Evolutionary conservation across 2,888 invertebrate species (phyloP).

Genomic region (Dryocosmus kuriphilus): DNA sequence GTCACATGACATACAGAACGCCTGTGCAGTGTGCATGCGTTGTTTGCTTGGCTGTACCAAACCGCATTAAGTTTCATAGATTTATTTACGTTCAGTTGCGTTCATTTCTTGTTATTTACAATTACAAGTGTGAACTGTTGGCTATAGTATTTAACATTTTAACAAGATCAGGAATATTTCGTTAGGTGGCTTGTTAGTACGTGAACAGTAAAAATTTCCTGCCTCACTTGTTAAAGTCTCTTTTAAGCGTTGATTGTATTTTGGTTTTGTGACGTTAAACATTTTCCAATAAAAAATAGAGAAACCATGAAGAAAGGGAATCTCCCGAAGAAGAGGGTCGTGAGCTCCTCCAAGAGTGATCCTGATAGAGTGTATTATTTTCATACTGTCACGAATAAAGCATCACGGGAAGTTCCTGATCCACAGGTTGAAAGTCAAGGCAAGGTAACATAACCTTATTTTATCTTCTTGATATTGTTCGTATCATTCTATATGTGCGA

Average conservation of each 20-base stretch:
- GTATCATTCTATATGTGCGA: too few species aligned
- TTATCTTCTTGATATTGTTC: not conserved
- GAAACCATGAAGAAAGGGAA: conserved; percentile 54
- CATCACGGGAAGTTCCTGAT: conserved; percentile 64
- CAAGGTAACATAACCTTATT: conserved; percentile 15
- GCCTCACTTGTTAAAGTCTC: not conserved
- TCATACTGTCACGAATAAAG: conserved; percentile 63
- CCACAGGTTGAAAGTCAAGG: conserved; percentile 1
- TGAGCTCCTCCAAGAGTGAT: conserved; percentile 61
- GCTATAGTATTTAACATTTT: too few species aligned
- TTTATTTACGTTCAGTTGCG: too few species aligned
- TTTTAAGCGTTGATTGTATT: not conserved
- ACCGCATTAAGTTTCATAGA: too few species aligned
- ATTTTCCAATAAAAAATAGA: not conserved
- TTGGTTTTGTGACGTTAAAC: not conserved
- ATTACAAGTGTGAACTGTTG: not conserved
- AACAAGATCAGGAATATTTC: not conserved
- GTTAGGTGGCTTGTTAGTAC: not conserved
- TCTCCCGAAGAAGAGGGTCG: conserved; percentile 65
- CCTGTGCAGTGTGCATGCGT: too few species aligned
- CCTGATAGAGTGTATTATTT: conserved; percentile 69
- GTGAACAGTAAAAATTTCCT: not conserved
- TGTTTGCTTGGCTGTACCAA: too few species aligned
- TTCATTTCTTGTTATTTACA: not conserved
- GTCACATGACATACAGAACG: too few species aligned